These are phyloP conservation scores for Caranx melampygus DNA, from an alignment of 2,113 vertebrate genomes.

Conservation along the genomic window DNA sequence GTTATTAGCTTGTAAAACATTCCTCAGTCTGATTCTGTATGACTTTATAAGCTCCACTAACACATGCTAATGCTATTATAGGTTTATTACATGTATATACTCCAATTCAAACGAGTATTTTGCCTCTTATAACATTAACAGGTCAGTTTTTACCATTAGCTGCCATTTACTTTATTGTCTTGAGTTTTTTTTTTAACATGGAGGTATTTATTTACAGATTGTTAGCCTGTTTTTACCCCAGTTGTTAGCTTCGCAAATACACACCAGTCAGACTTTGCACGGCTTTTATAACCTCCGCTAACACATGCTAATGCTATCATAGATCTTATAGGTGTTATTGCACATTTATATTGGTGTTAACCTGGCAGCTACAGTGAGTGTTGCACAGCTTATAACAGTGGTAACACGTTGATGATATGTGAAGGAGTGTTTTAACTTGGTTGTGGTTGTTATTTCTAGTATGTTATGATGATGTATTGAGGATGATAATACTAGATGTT, in stretches of 20 bases:
- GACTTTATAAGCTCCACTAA: too few species aligned
- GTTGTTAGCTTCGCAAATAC: not conserved
- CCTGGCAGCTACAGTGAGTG: not conserved
- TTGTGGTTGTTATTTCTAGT: not conserved
- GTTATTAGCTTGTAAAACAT: not conserved
- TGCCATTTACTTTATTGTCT: too few species aligned
- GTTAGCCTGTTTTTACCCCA: not conserved
- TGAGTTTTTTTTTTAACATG: too few species aligned
- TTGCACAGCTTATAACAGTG: not conserved
- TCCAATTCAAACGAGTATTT: too few species aligned
- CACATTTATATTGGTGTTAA: not conserved
- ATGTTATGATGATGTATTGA: not conserved
- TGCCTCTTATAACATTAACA: too few species aligned
- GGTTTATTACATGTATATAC: not conserved
- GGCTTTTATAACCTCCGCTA: too few species aligned
- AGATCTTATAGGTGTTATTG: not conserved
- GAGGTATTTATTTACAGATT: too few species aligned
- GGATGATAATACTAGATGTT: not conserved
- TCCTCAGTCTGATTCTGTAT: not conserved
- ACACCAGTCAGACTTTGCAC: not conserved
- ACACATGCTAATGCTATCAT: not conserved
- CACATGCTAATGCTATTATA: not conserved
- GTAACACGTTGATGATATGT: too few species aligned
- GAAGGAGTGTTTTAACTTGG: too few species aligned
- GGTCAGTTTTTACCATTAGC: too few species aligned